A percentile compares a stretch with the other conserved stretches of the same genome.
These are phyloP conservation scores for Illadopsis cleaveri DNA, from an alignment of 2,113 vertebrate genomes.

Conservation along the genomic window DNA sequence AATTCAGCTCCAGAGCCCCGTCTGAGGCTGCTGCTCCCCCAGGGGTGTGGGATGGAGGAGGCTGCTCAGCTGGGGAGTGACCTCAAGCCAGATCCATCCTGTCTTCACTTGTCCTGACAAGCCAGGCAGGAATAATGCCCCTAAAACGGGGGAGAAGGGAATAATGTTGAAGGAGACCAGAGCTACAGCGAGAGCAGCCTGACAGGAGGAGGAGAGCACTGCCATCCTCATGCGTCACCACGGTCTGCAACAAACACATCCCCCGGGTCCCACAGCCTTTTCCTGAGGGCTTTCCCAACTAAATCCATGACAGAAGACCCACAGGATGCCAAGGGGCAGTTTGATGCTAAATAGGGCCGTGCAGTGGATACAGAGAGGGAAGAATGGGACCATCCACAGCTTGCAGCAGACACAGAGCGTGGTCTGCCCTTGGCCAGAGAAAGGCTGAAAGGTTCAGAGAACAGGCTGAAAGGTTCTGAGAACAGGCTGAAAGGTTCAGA, in stretches of 20 bases:
- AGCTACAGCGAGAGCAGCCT: background rate
- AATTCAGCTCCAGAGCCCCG: background rate
- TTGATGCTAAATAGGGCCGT: background rate
- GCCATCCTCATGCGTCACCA: rapidly evolving
- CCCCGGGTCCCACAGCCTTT: background rate
- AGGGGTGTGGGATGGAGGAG: rapidly evolving
- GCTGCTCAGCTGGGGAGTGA: background rate
- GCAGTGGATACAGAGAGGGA: background rate
- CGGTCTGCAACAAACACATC: background rate
- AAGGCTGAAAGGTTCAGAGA: background rate
- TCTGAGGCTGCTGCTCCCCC: background rate
- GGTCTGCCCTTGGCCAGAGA: background rate
- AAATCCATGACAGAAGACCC: background rate
- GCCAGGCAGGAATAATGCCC: background rate
- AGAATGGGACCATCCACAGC: background rate
- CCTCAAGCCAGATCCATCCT: background rate
- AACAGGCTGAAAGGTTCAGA: background rate
- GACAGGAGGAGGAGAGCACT: background rate
- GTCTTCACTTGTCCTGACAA: background rate
- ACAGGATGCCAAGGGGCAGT: background rate
- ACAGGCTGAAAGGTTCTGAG: background rate
- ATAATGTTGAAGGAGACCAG: background rate
- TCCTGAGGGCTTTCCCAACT: background rate
- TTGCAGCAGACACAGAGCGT: rapidly evolving
- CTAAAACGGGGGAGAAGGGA: background rate